phyloP scores from a whole-genome alignment of 2,888 invertebrate species.

The Catocala nupta region DNA sequence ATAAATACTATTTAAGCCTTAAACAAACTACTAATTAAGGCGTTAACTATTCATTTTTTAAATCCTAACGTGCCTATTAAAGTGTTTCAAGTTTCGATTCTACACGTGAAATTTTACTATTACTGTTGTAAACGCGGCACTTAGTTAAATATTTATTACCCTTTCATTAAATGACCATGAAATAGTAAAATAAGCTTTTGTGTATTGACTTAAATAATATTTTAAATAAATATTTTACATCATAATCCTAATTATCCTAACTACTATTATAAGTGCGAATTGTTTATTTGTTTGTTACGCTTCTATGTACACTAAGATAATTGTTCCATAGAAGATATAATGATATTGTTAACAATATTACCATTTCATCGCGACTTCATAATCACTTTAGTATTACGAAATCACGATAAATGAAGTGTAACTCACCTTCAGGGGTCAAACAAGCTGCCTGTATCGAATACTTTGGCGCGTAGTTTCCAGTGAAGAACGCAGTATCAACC shows the following conservation, averaged over 20 bases:
- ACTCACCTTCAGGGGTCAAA: constrained; percentile 81
- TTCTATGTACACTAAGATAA: too few relatives aligned
- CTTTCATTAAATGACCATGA: neutral
- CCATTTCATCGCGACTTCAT: too few relatives aligned
- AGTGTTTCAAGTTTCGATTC: neutral
- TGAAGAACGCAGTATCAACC: constrained; percentile 89
- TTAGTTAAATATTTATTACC: neutral
- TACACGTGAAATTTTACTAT: neutral
- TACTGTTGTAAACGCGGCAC: neutral
- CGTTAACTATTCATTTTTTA: neutral
- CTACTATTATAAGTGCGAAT: too few relatives aligned
- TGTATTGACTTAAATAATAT: neutral
- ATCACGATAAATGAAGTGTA: neutral
- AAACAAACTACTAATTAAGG: neutral
- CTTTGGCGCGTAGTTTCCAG: constrained; percentile 89
- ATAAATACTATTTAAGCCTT: too few relatives aligned
- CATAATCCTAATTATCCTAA: too few relatives aligned
- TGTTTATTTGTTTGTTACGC: too few relatives aligned
- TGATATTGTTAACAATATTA: too few relatives aligned
- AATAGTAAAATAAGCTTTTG: neutral
- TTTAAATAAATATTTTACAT: too few relatives aligned
- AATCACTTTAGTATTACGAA: too few relatives aligned
- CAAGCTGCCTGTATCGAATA: constrained; percentile 88
- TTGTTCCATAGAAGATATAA: too few relatives aligned
- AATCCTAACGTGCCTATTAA: neutral